These are phyloP conservation scores for Portunus trituberculatus DNA, from an alignment of 1,140 invertebrate species.

Conservation along the genomic window DNA sequence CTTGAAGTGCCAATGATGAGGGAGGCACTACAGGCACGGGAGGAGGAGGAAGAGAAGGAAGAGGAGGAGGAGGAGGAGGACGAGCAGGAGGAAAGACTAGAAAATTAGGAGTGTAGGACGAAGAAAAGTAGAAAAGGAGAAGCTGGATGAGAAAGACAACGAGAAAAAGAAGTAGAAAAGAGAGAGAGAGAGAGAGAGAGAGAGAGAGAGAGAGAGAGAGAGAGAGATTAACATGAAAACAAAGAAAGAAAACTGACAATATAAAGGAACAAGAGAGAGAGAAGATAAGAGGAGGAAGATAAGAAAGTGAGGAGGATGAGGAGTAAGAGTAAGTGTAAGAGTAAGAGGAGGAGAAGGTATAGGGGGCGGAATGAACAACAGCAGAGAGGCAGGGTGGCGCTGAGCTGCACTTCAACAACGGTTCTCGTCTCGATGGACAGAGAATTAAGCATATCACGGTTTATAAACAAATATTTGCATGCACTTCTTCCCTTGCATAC, in stretches of 20 bases:
- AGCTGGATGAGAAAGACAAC: no score
- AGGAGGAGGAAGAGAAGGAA: background rate
- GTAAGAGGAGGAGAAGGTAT: no score
- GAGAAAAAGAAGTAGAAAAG: no score
- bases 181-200: no score
- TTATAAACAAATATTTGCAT: conserved; percentile 40
- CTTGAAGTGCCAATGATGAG: background rate
- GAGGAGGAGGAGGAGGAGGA: conserved; percentile 12
- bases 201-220: background rate
- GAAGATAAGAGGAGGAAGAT: background rate
- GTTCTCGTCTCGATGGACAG: background rate
- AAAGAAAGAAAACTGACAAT: no score
- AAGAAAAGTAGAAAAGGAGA: no score
- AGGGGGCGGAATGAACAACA: no score
- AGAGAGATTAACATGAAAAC: background rate
- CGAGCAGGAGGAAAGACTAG: no score
- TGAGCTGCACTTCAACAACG: conserved; percentile 27
- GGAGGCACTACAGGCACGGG: background rate
- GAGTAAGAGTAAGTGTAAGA: no score
- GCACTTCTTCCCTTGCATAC: background rate
- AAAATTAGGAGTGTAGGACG: no score
- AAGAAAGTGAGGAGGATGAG: background rate
- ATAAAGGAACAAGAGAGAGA: background rate
- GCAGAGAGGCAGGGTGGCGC: no score
- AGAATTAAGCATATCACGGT: conserved; percentile 27